phyloP scores from a whole-genome alignment of 2,888 invertebrate genomes.

The Drosophila infuscata region DNA sequence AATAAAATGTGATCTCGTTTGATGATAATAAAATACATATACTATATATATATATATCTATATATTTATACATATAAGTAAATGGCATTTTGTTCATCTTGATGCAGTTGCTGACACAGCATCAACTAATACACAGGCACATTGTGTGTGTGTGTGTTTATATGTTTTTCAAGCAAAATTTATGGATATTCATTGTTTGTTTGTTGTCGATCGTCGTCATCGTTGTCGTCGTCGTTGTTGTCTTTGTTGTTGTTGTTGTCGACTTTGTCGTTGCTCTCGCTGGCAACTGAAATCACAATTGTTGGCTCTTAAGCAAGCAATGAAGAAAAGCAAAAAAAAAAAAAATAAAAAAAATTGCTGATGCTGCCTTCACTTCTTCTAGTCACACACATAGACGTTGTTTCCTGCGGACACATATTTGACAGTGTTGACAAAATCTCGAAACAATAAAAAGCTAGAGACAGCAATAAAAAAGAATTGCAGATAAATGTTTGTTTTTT shows the following conservation, averaged over 20 bases:
- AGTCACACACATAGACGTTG: slow-evolving; percentile 53
- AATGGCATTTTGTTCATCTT: slow-evolving; percentile 52
- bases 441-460: slow-evolving; percentile 2
- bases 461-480: background rate
- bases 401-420: slow-evolving; percentile 50
- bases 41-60: background rate
- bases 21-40: slow-evolving; percentile 59
- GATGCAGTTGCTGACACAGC: slow-evolving; percentile 57
- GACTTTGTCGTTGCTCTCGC: slow-evolving; percentile 49
- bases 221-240: slow-evolving; percentile 45
- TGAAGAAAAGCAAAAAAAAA: slow-evolving; percentile 15
- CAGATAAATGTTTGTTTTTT: background rate
- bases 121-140: slow-evolving; percentile 36
- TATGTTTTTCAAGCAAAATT: slow-evolving; percentile 64
- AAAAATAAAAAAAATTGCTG: slow-evolving; percentile 48
- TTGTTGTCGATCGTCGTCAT: slow-evolving; percentile 64
- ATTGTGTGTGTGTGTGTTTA: slow-evolving; percentile 25
- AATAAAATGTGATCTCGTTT: slow-evolving; percentile 64
- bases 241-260: slow-evolving; percentile 32
- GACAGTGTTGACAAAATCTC: slow-evolving; percentile 1
- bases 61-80: slow-evolving; percentile 14
- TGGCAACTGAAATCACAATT: slow-evolving; percentile 67
- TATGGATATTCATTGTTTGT: slow-evolving; percentile 72
- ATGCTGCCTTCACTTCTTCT: slow-evolving; percentile 65
- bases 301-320: slow-evolving; percentile 44